Evolutionary conservation across 2,888 invertebrate genomes (phyloP), one percentile per base, ranked within the genome.

Genomic region (Ormyrus labotus): DNA sequence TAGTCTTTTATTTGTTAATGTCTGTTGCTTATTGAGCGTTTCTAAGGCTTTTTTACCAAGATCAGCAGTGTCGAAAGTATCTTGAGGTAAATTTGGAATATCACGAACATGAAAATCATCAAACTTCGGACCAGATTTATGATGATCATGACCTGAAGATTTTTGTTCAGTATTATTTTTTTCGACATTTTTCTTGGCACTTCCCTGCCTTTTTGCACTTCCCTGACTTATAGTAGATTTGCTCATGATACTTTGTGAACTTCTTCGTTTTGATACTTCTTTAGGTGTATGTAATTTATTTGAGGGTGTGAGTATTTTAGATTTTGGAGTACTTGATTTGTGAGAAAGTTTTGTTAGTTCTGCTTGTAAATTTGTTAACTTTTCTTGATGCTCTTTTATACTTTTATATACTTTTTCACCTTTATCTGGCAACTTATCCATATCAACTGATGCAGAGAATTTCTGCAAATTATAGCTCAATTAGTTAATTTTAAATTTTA

Each of bases 1-100:
- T 3, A 97, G 91, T 5, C 95, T 93, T 61, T 96, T 95, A 76
- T 95, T 90, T 3, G 96, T 96, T 50, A 96, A 87, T 8, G 93
- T 91, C 82, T 95, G 94, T 86, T 96, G 95, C 2, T 92, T 92
- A 86, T 94, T 92, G 84, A 94, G 94, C 0, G 94, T 96, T 55
- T 93, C 92, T 91, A 96, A 91, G 0, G 95, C 96, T 65, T 84
- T 83, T 79, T 85, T 85, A 0, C 90, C 90, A 3, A 89, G 80
- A 45, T 85, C 83, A 5, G 64, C 78, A 6, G 61, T 45, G 7
- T 81, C 58, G 4, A 81, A 47, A 1, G 77, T 53, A 6, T 60
- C 51, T 67, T 69, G 6, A 4, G 81, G 81, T 55, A 76, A 53
- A 8, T 55, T 61, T 11, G 81, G 81, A 63, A 79, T 81, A 57